phyloP scores from a whole-genome alignment of 2,888 invertebrate genomes.

The Allacma fusca region DNA sequence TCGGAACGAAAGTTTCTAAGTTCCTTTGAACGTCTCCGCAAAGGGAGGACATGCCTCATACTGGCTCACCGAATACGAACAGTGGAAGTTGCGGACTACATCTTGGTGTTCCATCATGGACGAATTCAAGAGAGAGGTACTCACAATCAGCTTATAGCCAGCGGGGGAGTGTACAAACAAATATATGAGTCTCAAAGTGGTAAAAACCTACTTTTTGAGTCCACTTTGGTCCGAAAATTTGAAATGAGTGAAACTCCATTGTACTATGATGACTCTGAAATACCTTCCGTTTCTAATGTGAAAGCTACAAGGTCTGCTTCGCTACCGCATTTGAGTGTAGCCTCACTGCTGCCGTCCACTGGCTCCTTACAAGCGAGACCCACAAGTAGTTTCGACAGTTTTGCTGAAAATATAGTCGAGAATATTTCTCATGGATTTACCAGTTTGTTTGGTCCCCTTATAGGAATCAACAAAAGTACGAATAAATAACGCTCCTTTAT shows the following conservation, averaged over 20 bases:
- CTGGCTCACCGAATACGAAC: background rate
- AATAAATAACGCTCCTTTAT: too few relatives aligned
- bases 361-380: background rate
- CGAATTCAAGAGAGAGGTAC: background rate
- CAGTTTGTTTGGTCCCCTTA: background rate
- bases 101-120: background rate
- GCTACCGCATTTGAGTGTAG: background rate
- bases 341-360: background rate
- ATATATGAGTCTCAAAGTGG: constrained; percentile 16
- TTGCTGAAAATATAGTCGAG: background rate
- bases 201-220: background rate
- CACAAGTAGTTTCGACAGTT: background rate
- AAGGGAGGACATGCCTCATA: constrained; percentile 14
- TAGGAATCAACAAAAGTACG: background rate
- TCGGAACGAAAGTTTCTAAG: background rate
- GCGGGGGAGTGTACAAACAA: constrained; percentile 5
- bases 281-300: too few relatives aligned
- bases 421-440: background rate
- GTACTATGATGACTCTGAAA: background rate
- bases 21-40: background rate
- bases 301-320: background rate
- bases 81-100: background rate
- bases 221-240: background rate
- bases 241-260: background rate
- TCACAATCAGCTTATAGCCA: background rate